These are phyloP conservation scores for Phycodurus eques DNA, from an alignment of 2,113 vertebrate genomes.

Conservation along the genomic window DNA sequence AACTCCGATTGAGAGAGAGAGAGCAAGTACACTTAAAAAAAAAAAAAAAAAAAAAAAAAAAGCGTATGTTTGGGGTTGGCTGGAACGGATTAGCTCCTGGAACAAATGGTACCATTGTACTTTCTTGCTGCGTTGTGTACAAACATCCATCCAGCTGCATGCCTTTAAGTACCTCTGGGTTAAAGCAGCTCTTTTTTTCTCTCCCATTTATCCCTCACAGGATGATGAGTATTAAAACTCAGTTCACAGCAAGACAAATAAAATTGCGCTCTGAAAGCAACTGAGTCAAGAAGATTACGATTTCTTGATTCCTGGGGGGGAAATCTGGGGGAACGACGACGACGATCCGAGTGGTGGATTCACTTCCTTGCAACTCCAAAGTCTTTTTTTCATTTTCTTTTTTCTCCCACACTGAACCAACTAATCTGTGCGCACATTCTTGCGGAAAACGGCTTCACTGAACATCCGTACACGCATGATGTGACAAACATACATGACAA, in stretches of 20 bases:
- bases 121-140: too few relatives aligned
- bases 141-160: too few relatives aligned
- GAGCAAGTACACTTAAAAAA: too few relatives aligned
- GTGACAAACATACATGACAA: conserved; percentile 54
- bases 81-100: too few relatives aligned
- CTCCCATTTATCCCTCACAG: too few relatives aligned
- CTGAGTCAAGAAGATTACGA: not conserved
- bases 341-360: not conserved
- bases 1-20: too few relatives aligned
- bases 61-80: too few relatives aligned
- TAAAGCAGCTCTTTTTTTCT: too few relatives aligned
- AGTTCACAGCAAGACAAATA: not conserved
- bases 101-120: too few relatives aligned
- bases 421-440: conserved; percentile 21
- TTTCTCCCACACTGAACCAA: not conserved
- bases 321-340: not conserved
- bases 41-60: too few relatives aligned
- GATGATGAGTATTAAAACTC: not conserved
- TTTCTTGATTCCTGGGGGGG: not conserved
- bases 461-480: conserved; percentile 51
- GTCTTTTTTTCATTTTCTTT: not conserved
- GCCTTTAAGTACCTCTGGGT: too few relatives aligned
- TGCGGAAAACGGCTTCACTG: conserved; percentile 49
- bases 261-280: not conserved
- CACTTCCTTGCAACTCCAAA: not conserved